Conservation (phyloP, 2,113 vertebrate genomes). For the Gallinago jamesoni region DNA sequence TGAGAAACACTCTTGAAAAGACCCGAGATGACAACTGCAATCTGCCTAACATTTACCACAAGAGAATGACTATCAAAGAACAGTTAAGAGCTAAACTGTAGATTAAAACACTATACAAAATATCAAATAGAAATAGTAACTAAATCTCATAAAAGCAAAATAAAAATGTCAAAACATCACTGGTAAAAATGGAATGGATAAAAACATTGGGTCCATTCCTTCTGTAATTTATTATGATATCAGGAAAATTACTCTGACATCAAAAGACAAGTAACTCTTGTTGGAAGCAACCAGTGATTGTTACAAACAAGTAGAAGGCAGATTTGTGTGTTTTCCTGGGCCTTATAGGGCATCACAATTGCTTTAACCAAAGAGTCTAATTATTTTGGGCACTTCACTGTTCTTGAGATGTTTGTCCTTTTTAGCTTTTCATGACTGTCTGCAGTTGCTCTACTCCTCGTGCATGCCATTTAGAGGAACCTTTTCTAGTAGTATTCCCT, state of each 20-base stretch:
- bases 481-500: not conserved
- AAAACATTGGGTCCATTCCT: not conserved
- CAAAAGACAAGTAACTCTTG: not conserved
- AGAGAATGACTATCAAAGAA: slow-evolving; percentile 16
- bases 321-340: not conserved
- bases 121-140: not conserved
- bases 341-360: not conserved
- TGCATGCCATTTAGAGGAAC: not conserved
- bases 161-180: not conserved
- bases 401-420: not conserved
- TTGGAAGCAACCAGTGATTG: not conserved
- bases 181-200: not conserved
- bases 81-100: not conserved
- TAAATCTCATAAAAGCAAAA: not conserved
- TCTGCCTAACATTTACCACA: not conserved
- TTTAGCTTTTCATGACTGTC: not conserved
- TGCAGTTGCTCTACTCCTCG: not conserved
- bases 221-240: not conserved
- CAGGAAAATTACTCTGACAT: not conserved
- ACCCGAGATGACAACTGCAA: not conserved
- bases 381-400: not conserved
- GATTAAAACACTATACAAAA: not conserved
- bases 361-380: not conserved
- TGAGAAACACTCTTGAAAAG: not conserved
- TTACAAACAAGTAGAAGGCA: not conserved